phyloP scores from a whole-genome alignment of 2,888 invertebrate species.

The Hyalella azteca region DNA sequence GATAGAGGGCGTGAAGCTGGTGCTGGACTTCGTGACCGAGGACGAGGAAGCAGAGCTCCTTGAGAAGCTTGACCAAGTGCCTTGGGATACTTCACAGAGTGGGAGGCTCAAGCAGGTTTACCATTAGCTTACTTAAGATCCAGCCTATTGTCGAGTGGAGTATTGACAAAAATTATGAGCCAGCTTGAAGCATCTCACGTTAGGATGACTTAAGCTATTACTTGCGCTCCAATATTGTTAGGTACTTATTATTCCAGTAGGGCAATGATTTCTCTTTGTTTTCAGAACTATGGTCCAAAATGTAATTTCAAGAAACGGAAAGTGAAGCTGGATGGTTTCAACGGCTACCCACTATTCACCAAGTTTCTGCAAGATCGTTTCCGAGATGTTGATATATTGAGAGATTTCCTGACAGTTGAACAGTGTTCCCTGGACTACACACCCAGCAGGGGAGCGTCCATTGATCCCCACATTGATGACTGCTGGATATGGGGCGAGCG shows the following conservation, averaged over 20 bases:
- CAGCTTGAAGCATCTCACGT: neutral
- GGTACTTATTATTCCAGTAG: neutral
- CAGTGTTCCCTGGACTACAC: constrained; percentile 96
- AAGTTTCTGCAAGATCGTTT: constrained; percentile 74
- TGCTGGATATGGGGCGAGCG: constrained; percentile 99
- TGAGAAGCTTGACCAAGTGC: constrained; percentile 74
- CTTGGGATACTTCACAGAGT: constrained; percentile 93
- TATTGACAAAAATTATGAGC: too few species aligned
- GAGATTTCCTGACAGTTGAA: constrained; percentile 83
- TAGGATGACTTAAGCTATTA: neutral
- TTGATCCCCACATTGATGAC: constrained; percentile 98
- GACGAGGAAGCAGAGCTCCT: constrained; percentile 74
- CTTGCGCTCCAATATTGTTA: neutral
- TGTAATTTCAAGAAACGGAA: constrained; percentile 96
- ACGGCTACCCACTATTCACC: constrained; percentile 83
- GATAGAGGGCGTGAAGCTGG: constrained; percentile 52
- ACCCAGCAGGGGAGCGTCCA: constrained; percentile 84
- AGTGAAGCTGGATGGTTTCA: constrained; percentile 76
- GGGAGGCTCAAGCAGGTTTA: constrained; percentile 81
- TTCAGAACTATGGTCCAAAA: constrained; percentile 92
- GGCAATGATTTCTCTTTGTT: constrained; percentile 41
- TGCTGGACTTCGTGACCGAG: constrained; percentile 75
- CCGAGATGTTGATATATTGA: constrained; percentile 65
- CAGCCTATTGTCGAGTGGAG: too few species aligned
- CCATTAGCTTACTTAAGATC: too few species aligned